Base-by-base conservation (phyloP, 2,113 vertebrate species). In the Semicossyphus pulcher region DNA sequence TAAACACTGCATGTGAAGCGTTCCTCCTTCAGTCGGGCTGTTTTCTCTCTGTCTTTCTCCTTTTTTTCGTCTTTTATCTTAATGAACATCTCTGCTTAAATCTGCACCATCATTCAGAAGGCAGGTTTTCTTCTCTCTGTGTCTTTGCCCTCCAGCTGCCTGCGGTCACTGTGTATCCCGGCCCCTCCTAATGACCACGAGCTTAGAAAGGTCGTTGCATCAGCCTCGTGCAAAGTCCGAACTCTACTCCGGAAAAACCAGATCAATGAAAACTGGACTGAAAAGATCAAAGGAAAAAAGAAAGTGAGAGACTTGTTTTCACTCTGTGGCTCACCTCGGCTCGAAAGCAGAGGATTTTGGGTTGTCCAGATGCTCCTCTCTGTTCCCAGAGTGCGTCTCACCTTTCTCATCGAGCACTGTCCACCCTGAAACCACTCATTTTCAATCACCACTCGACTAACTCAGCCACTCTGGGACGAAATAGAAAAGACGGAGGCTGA, bases 371-470 rank as follows among this genome's bases (percentile, higher is more conserved):
- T 58, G 63, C 63, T 70, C 58, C 10, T 48, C 52, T 36, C 26
- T 56, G 77, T 75, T 73, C 73, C 82, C 72, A 60, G 70, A 72
- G 69, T 49, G 65, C 76, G 76, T 84, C 78, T 83, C 84, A 78
- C 72, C 83, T 80, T 37, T 77, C 76, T 49, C 42, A 11, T 25
- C 31, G 70, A 88, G 81, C 73, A 66, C 68, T 18, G 58, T 71
- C 59, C 64, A 70, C 74, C 78, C 75, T 63, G 54, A 84, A 84
- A 79, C 73, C 87, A 87, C 77, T 85, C 66, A 75, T 80, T 80
- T 71, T 59, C 72, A 86, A 86, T 70, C 70, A 39, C 42, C 72
- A 68, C 67, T 69, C 15, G 7, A 44, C 58, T 20, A 34, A 63
- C 48, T 45, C 56, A 6, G 3, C 32, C 1, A 5, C 59, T 67